Base-by-base conservation (phyloP, 2,113 vertebrate species). In the Mesoclemmys tuberculata region DNA sequence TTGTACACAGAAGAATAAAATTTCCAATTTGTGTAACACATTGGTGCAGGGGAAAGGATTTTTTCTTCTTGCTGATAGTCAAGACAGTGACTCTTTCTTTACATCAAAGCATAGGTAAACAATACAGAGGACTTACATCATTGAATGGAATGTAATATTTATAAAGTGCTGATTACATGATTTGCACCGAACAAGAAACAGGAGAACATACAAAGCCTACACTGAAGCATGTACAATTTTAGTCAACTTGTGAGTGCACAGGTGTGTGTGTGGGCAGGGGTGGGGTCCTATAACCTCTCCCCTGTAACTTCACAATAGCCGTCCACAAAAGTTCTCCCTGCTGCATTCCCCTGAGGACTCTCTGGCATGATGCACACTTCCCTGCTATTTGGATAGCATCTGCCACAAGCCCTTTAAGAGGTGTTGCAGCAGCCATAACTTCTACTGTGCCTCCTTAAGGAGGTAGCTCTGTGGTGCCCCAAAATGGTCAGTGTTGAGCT, bases 261-360 rank as follows among this genome's bases (percentile, higher is more conserved):
- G 21, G 56, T 35, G 8, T 14, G 2, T 14, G 7, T 14, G 61
- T 31, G 24, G 9, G 0, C 14, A 87, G 19, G 0, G 1, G 6
- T 27, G 4, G 10, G 9, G 22, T 61, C 64, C 35, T 68, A 35
- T 21, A 68, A 68, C 18, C 19, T 68, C 64, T 68, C 64, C 35
- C 35, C 35, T 68, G 35, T 68, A 21, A 68, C 8, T 14, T 19
- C 64, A 68, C 18, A 68, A 14, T 68, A 68, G 64, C 18, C 18
- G 6, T n/a, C 35, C 6, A n/a, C 6, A n/a, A 0, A 61, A 19
- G 8, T 61, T 82, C 10, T 80, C 26, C 38, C 9, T 38, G 91
- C 27, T 85, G 78, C 24, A 51, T 9, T 44, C 24, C 14, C 90
- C 21, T 41, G 56, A 89, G 16, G 51, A 27, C n/a, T 31, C 5